A percentile compares a stretch with the other conserved stretches of the same genome.
These are phyloP conservation scores for Zaprionus africanus DNA, from an alignment of 1,140 invertebrate species.

Conservation along the genomic window DNA sequence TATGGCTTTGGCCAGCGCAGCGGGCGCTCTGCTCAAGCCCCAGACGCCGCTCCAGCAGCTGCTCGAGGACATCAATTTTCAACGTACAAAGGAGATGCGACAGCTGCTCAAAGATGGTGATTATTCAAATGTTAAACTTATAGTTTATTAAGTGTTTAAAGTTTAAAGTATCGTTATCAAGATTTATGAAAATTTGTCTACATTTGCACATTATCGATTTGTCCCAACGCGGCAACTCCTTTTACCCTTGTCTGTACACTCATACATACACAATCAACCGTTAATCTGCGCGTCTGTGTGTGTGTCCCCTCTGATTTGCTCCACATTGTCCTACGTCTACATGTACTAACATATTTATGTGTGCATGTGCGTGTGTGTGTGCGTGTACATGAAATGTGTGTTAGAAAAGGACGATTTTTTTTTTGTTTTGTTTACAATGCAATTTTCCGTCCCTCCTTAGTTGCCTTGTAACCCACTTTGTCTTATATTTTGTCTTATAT, in stretches of 20 bases:
- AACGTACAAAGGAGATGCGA: slow-evolving; percentile 94
- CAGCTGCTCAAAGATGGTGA: slow-evolving; percentile 94
- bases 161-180: neutral
- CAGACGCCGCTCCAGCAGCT: slow-evolving; percentile 92
- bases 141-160: neutral
- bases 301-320: slow-evolving; percentile 31
- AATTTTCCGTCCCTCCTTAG: neutral
- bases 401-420: neutral
- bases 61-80: slow-evolving; percentile 95
- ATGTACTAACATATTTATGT: neutral
- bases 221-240: slow-evolving; percentile 59
- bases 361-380: neutral
- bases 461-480: neutral
- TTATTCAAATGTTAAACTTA: slow-evolving; percentile 40
- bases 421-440: slow-evolving; percentile 16
- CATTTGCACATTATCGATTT: slow-evolving; percentile 80
- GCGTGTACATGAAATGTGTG: neutral
- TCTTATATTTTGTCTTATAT: neutral
- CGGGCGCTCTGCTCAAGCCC: slow-evolving; percentile 86
- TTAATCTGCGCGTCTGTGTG: slow-evolving; percentile 16
- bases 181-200: slow-evolving; percentile 69
- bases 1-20: slow-evolving; percentile 87
- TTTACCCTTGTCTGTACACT: slow-evolving; percentile 20
- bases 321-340: slow-evolving; percentile 32
- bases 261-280: slow-evolving; percentile 4